Evolutionary conservation across 2,888 invertebrate species (phyloP).

Genomic region (Prionchulus punctatus): DNA sequence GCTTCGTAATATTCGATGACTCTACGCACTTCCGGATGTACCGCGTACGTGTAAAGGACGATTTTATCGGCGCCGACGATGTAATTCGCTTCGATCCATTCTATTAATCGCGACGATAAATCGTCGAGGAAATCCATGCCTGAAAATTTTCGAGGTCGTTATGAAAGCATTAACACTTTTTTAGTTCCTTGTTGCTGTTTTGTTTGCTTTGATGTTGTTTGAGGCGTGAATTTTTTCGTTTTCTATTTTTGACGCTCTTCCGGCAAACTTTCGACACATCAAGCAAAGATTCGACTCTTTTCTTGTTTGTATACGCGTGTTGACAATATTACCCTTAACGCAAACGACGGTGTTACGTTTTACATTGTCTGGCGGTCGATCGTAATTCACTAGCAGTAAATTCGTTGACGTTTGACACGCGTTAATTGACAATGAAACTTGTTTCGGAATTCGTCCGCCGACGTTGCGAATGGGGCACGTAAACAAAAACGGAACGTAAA

Average conservation of each 20-base stretch:
- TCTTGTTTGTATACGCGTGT: no score
- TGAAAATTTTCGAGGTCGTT: constrained; percentile 37
- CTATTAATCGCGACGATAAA: constrained; percentile 66
- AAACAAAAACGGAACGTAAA: constrained; percentile 36
- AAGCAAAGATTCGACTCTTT: no score
- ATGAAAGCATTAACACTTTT: not conserved
- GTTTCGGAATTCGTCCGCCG: constrained; percentile 28
- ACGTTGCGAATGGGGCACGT: constrained; percentile 46
- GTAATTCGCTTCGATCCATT: constrained; percentile 77
- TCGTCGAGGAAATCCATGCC: constrained; percentile 82
- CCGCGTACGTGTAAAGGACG: constrained; percentile 63
- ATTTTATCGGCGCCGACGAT: constrained; percentile 58
- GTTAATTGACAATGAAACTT: constrained; percentile 41
- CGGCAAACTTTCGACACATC: no score
- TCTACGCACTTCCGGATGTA: constrained; percentile 79
- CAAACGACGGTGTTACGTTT: constrained; percentile 7
- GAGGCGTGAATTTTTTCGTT: not conserved
- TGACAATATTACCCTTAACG: constrained; percentile 4
- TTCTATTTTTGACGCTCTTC: no score
- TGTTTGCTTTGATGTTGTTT: not conserved
- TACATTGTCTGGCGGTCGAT: not conserved
- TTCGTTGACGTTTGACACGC: constrained; percentile 42
- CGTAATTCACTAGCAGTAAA: constrained; percentile 28
- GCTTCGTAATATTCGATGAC: constrained; percentile 47
- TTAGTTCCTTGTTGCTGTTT: not conserved